These are phyloP conservation scores for Alligator mississippiensis DNA, from an alignment of 2,113 vertebrate species.

Conservation along the genomic window DNA sequence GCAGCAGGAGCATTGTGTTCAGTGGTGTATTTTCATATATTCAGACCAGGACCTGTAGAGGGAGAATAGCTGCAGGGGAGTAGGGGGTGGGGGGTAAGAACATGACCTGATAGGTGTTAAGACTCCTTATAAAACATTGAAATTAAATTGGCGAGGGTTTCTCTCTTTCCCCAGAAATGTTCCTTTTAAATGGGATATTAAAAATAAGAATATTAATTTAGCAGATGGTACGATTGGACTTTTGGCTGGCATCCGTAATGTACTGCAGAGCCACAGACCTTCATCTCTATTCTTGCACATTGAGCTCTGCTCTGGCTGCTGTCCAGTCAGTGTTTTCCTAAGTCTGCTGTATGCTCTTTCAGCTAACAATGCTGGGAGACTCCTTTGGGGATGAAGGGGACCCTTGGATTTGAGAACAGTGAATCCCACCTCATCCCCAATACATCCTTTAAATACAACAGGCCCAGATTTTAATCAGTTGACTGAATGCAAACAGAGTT, in stretches of 20 bases:
- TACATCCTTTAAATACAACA: background rate
- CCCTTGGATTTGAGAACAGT: slow-evolving; percentile 26
- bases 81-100: background rate
- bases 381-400: background rate
- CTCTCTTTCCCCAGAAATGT: slow-evolving; percentile 22
- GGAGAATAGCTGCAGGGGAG: slow-evolving; percentile 28
- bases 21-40: slow-evolving; percentile 6
- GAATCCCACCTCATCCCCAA: background rate
- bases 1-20: slow-evolving; percentile 58
- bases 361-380: background rate
- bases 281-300: slow-evolving; percentile 15
- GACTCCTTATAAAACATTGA: slow-evolving; percentile 10
- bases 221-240: slow-evolving; percentile 74
- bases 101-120: background rate
- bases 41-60: slow-evolving; percentile 43
- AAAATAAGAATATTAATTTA: slow-evolving; percentile 77
- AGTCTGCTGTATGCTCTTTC: slow-evolving; percentile 21
- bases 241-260: slow-evolving; percentile 65
- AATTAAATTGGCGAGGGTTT: slow-evolving; percentile 1
- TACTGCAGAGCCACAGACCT: slow-evolving; percentile 40
- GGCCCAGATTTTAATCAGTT: background rate
- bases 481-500: rapidly evolving
- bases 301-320: slow-evolving; percentile 61
- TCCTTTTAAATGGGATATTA: slow-evolving; percentile 64
- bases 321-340: slow-evolving; percentile 57